Percentiles rank a stretch among this genome's conserved stretches.
phyloP scores from a whole-genome alignment of 2,113 vertebrate genomes.

The Neofelis nebulosa region DNA sequence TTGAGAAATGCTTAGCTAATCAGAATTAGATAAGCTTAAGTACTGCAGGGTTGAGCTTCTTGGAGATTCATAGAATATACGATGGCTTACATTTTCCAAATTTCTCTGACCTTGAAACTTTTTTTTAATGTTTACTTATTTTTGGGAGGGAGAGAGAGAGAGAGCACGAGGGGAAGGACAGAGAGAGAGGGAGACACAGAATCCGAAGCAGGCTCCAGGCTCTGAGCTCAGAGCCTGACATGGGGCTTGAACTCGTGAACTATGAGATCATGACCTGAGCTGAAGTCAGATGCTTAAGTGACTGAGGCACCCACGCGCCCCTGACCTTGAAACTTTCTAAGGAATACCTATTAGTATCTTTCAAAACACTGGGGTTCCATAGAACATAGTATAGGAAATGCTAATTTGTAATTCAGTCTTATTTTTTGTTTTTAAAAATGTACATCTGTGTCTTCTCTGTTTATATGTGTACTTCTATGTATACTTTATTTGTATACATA shows the following conservation, averaged over 20 bases:
- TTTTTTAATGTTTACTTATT: neutral
- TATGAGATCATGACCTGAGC: too few species aligned
- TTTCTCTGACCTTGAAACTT: neutral
- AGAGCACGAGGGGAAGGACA: too few species aligned
- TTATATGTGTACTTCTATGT: neutral
- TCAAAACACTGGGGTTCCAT: neutral
- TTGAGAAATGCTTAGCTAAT: constrained; percentile 13
- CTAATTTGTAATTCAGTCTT: neutral
- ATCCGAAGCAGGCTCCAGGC: too few species aligned
- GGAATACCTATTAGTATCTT: neutral
- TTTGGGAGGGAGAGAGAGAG: too few species aligned
- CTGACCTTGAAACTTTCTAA: neutral
- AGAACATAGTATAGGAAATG: neutral
- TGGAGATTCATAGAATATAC: neutral
- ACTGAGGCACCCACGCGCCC: too few species aligned
- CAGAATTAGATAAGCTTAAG: neutral
- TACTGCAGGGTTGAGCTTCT: neutral
- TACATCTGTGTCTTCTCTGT: neutral
- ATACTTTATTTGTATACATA: neutral
- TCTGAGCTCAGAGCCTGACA: too few species aligned
- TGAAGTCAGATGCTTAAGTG: too few species aligned
- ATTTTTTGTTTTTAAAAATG: constrained; percentile 23
- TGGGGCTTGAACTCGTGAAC: too few species aligned
- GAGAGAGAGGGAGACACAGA: too few species aligned
- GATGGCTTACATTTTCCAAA: neutral